Percentiles rank a stretch among this genome's conserved stretches.
Conservation (phyloP, 2,797 vertebrate species). For the Hipposideros larvatus region DNA sequence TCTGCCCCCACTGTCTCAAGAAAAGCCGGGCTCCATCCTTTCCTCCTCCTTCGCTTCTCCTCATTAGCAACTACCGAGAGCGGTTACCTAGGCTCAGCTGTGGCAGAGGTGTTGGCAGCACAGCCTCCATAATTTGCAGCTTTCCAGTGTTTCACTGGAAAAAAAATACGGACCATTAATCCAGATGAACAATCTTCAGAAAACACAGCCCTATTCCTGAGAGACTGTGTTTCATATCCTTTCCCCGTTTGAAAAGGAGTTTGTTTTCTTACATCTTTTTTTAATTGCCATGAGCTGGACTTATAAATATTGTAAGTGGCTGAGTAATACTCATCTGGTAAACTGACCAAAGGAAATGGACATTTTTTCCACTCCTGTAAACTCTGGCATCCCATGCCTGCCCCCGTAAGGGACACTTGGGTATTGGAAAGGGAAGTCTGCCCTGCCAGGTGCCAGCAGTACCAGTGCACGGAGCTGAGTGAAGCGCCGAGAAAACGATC, state of each 20-base stretch:
- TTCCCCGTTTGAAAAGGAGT: slow-evolving; percentile 82
- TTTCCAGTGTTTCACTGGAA: slow-evolving; percentile 63
- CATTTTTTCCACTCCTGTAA: slow-evolving; percentile 74
- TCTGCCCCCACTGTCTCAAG: no score
- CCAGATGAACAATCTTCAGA: slow-evolving; percentile 75
- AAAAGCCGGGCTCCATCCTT: not conserved
- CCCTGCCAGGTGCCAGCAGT: slow-evolving; percentile 31
- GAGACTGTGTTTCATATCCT: slow-evolving; percentile 79
- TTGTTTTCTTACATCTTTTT: slow-evolving; percentile 86
- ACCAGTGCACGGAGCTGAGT: not conserved
- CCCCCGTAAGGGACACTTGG: not conserved
- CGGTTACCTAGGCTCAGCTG: fast-evolving
- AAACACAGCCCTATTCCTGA: slow-evolving; percentile 77
- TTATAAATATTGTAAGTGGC: slow-evolving; percentile 84
- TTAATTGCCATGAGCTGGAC: slow-evolving; percentile 86
- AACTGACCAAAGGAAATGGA: slow-evolving; percentile 80
- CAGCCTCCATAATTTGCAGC: not conserved
- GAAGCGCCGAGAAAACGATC: not conserved
- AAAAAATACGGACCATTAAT: not conserved
- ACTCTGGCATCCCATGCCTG: not conserved
- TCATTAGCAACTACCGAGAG: fast-evolving
- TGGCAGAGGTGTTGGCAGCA: not conserved
- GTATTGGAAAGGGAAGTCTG: slow-evolving; percentile 46
- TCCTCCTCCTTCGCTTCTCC: fast-evolving
- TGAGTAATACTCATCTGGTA: slow-evolving; percentile 84